These are phyloP conservation scores for Tenualosa thibaudeaui DNA, from an alignment of 2,797 vertebrate species.

Conservation along the genomic window DNA sequence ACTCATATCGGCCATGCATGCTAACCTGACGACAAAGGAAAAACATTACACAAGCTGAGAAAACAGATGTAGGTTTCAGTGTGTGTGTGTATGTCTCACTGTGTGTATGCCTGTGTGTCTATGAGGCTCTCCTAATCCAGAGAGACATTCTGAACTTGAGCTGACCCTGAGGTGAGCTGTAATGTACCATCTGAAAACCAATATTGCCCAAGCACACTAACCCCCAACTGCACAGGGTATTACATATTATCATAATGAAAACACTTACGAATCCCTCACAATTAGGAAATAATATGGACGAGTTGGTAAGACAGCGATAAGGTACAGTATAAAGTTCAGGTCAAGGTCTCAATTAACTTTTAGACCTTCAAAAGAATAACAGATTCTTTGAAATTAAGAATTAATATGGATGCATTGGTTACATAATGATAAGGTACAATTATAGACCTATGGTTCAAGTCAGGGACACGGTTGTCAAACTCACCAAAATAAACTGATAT, in stretches of 20 bases:
- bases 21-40: not conserved
- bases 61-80: not conserved
- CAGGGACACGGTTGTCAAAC: not conserved
- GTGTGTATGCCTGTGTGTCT: not conserved
- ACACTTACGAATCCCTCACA: conserved; percentile 2
- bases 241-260: not conserved
- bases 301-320: not conserved
- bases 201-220: not conserved
- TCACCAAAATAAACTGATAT: not conserved
- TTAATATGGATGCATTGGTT: not conserved
- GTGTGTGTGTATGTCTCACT: not conserved
- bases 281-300: not conserved
- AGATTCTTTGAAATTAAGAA: not conserved
- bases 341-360: not conserved
- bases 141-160: not conserved
- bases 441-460: not conserved
- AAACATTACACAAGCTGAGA: not conserved
- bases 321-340: not conserved
- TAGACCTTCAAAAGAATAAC: not conserved
- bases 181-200: not conserved
- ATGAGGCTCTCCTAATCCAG: conserved; percentile 3
- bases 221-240: no score
- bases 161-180: conserved; percentile 3
- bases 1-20: not conserved
- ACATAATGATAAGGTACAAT: not conserved